Percentiles rank a stretch among this genome's conserved stretches.
phyloP scores from a whole-genome alignment of 2,888 invertebrate species.

The Uropetala carovei region DNA sequence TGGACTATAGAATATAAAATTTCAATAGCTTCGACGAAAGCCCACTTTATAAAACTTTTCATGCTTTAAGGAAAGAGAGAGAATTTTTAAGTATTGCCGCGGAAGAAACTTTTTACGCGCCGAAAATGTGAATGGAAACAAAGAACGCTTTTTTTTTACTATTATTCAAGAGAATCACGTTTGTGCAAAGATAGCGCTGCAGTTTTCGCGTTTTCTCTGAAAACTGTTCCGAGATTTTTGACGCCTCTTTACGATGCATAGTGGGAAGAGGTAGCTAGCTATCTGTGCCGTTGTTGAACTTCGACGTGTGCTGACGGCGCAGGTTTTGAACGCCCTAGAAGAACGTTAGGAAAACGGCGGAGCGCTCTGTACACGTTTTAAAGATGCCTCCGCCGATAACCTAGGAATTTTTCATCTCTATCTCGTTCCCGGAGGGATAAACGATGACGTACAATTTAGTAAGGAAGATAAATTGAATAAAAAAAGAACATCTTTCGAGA shows the following conservation, averaged over 20 bases:
- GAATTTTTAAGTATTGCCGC: neutral
- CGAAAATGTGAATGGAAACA: too few relatives aligned
- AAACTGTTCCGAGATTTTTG: neutral
- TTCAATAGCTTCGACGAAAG: too few relatives aligned
- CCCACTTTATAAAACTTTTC: too few relatives aligned
- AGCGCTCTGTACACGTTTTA: neutral
- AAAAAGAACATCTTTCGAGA: slow-evolving; percentile 10
- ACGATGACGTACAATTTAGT: slow-evolving; percentile 9
- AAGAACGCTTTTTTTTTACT: neutral
- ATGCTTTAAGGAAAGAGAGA: neutral
- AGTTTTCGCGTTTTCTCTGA: neutral
- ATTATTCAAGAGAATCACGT: neutral
- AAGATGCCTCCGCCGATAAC: neutral
- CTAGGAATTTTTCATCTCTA: neutral
- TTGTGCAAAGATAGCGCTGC: neutral
- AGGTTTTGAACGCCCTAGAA: neutral
- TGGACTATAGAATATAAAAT: too few relatives aligned
- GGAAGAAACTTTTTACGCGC: too few relatives aligned
- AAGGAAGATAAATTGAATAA: slow-evolving; percentile 9
- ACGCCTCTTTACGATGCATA: neutral
- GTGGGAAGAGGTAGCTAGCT: neutral
- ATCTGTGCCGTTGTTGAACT: neutral
- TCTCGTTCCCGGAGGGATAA: neutral
- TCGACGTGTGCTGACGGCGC: neutral
- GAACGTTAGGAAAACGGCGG: neutral